Conservation (phyloP, 2,888 invertebrate species). For the Drosophila bunnanda region DNA sequence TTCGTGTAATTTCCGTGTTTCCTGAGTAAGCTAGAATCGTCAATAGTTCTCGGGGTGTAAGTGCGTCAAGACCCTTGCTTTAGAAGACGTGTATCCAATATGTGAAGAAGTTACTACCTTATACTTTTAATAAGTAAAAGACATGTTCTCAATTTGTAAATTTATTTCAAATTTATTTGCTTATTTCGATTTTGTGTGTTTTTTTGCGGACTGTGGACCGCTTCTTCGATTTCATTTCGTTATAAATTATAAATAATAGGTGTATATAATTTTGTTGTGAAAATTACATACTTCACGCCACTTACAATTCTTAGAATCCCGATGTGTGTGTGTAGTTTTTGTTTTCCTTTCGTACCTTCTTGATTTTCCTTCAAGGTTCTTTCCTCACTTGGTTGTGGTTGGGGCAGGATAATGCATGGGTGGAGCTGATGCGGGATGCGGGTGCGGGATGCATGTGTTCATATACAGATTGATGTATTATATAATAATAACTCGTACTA, state of each 20-base stretch:
- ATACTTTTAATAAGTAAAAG: not conserved
- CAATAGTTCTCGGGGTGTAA: no score
- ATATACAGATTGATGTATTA: constrained; percentile 66
- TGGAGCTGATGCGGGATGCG: constrained; percentile 15
- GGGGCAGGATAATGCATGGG: constrained; percentile 10
- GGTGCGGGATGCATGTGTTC: constrained; percentile 28
- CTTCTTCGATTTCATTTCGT: constrained; percentile 43
- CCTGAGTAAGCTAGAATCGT: no score
- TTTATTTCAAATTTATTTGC: constrained; percentile 49
- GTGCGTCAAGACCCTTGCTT: no score
- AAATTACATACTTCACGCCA: constrained; percentile 62
- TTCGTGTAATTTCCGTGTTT: not conserved
- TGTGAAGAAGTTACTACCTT: not conserved
- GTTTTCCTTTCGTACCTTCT: not conserved
- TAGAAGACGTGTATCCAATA: no score
- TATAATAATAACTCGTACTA: constrained; percentile 71
- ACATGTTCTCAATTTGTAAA: constrained; percentile 27
- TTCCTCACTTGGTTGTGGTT: not conserved
- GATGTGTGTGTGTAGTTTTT: constrained; percentile 27
- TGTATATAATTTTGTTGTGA: constrained; percentile 44
- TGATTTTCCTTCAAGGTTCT: not conserved
- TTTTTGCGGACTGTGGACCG: constrained; percentile 9
- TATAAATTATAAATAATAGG: constrained; percentile 42
- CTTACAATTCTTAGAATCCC: constrained; percentile 45
- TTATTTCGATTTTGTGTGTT: constrained; percentile 45